Conservation (phyloP, 2,113 vertebrate genomes). For the Campylomormyrus numenius region DNA sequence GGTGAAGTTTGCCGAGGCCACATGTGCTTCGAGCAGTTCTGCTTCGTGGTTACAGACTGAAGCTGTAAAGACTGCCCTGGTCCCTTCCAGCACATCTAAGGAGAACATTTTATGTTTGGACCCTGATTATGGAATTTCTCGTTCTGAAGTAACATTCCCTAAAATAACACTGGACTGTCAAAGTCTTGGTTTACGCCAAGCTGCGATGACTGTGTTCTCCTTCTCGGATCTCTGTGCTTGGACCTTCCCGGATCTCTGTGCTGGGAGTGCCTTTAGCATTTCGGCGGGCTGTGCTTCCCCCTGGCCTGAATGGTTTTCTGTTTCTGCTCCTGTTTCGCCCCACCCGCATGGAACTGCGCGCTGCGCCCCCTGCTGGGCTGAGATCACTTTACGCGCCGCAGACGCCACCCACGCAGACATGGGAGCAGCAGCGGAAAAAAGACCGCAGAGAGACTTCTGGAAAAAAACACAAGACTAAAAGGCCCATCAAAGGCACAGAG, state of each 20-base stretch:
- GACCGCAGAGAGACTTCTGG: neutral
- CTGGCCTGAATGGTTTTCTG: constrained; percentile 89
- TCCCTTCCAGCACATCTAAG: neutral
- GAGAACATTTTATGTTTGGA: neutral
- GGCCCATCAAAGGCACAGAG: neutral
- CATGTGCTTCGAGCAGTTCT: neutral
- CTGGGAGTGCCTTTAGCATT: constrained; percentile 63
- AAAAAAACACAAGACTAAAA: neutral
- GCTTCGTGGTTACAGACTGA: neutral
- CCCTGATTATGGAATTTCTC: neutral
- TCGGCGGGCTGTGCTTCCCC: constrained; percentile 80
- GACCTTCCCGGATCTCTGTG: neutral
- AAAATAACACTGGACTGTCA: neutral
- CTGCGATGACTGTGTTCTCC: neutral
- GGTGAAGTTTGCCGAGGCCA: neutral
- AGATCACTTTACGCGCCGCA: neutral
- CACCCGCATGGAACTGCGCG: constrained; percentile 83
- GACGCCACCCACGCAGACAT: neutral
- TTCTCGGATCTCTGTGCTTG: neutral
- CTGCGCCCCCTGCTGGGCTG: constrained; percentile 85
- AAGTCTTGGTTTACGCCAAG: neutral
- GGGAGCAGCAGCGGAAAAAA: neutral
- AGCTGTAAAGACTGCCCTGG: neutral
- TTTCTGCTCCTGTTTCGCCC: constrained; percentile 78
- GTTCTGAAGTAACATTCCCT: neutral